Base-by-base conservation (phyloP, 2,888 invertebrate species). In the Ditula angustiorana region DNA sequence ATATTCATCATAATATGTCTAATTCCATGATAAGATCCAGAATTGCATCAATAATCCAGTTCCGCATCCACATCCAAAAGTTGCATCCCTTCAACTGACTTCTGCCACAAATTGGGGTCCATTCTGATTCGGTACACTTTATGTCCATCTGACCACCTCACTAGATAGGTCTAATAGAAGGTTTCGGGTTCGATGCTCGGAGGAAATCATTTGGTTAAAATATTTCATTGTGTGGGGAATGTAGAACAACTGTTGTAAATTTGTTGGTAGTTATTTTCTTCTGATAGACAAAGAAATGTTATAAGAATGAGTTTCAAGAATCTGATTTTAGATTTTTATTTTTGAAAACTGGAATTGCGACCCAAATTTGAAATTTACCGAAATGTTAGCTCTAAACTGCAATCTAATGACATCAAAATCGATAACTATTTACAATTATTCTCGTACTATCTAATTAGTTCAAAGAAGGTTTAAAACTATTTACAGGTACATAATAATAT, bases 31-130 rank as follows among this genome's bases (percentile, higher is more conserved):
- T n/a, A n/a, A n/a, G n/a, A n/a, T n/a, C n/a, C n/a, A n/a, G n/a
- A 41, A 37, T 4, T 16, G 0, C 7, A 8, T 13, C 13, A 37
- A 2, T 13, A 13, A 11, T 28, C 19, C 16, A 50, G 26, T 19
- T 10, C n/a, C 11, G 11, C 35, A 49, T 41, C 28, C n/a, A 44
- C 13, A 30, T 52, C 41, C 30, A 21, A 0, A 8, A 16, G 3
- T 4, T 11, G 23, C 46, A 3, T 55, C 16, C 33, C 35, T 37
- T 11, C 26, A n/a, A 41, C 56, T 61, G 55, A 41, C 50, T 61
- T 66, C 60, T 69, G 67, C 65, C 69, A 59, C 71, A 72, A 75
- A 74, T 74, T 72, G 72, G 72, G 69, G 69, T 67, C 68, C 52
- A 59, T 63, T 63, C 47, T 66, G 67, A 73, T 70, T 74, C 74